Evolutionary conservation across 2,113 vertebrate species (phyloP), one percentile per base, ranked within the genome.

Genomic region (Xyrauchen texanus): DNA sequence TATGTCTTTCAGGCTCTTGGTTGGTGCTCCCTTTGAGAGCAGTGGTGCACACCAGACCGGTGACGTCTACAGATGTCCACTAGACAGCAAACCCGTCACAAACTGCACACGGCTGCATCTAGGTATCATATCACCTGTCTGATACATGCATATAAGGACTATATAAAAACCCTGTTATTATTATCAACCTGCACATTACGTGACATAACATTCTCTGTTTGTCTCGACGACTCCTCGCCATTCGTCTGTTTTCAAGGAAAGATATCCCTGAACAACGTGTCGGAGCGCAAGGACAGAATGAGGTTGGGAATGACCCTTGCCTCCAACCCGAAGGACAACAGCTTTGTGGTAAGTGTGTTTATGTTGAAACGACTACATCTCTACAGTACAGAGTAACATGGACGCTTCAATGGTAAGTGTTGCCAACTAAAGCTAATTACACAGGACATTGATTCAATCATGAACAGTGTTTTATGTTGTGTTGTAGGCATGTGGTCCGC

Each of bases 41-140:
- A 98, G 92, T 0, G 95, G 94, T 45, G 87, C 93, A 46, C 94
- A 96, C 88, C 95, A 93, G 88, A 99, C 96, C 0, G 97, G 97
- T 6, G 97, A 98, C 0, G 92, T 99, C 60, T 98, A 95, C 93
- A 95, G 90, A 82, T 99, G 97, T 79, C 95, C 94, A 0, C 87
- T 97, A 85, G 87, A 83, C 12, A 84, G 83, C 3, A 89, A 89
- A 0, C 82, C 1, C 12, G 86, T 90, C 4, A 86, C 79, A 9
- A 96, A 95, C 90, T 99, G 97, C 90, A 93, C 90, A 87, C 94
- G 95, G 44, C 95, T 99, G 85, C 93, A 97, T 86, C 89, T 99
- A 77, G 96, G 97, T 98, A 93, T 67, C 1, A 53, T 34, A 69
- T 42, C 21, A 44, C 12, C 11, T 0, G 12, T 15, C 52, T 42